phyloP scores from a whole-genome alignment of 2,113 vertebrate genomes.

The Hymenochirus boettgeri region DNA sequence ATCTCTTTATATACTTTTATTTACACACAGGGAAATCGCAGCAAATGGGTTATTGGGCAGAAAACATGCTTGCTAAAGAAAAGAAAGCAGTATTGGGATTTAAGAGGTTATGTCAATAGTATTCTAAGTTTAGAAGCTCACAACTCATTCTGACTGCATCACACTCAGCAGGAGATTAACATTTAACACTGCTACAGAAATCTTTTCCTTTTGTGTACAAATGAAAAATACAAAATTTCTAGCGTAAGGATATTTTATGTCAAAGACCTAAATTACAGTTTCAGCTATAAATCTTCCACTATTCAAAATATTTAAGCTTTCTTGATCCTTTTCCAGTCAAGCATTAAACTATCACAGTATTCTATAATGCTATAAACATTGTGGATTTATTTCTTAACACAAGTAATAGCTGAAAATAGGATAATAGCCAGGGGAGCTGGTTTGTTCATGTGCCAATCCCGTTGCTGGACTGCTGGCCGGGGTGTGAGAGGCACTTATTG shows the following conservation, averaged over 20 bases:
- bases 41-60: neutral
- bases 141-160: slow-evolving; percentile 29
- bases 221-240: slow-evolving; percentile 13
- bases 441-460: too few species aligned
- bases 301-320: slow-evolving; percentile 5
- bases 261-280: slow-evolving; percentile 31
- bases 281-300: slow-evolving; percentile 6
- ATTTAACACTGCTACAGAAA: slow-evolving; percentile 32
- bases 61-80: neutral
- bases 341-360: slow-evolving; percentile 19
- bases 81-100: slow-evolving; percentile 4
- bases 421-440: too few species aligned
- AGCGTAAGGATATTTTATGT: slow-evolving; percentile 24
- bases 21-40: neutral
- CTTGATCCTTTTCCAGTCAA: slow-evolving; percentile 11
- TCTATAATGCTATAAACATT: slow-evolving; percentile 2
- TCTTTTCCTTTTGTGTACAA: slow-evolving; percentile 35
- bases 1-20: neutral
- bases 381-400: neutral
- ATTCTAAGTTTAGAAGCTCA: slow-evolving; percentile 36
- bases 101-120: slow-evolving; percentile 32
- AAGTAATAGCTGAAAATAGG: too few species aligned
- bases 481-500: too few species aligned
- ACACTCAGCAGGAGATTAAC: slow-evolving; percentile 35
- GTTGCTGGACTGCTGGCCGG: too few species aligned